Evolutionary conservation across 1,140 invertebrate genomes (phyloP).

Genomic region (Eupristina koningsbergeri): DNA sequence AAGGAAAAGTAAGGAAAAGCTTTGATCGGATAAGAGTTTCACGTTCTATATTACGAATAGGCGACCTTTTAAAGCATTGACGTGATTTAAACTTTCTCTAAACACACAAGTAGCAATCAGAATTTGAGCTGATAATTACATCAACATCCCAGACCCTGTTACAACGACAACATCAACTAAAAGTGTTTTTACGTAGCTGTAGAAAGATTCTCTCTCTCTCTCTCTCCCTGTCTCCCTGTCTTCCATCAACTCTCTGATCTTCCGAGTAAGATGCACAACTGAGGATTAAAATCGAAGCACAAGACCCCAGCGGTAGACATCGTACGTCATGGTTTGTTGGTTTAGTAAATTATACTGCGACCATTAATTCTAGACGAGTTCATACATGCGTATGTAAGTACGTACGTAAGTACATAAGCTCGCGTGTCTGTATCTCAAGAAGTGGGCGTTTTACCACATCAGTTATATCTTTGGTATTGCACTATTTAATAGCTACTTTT

Average conservation of each 20-base stretch:
- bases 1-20: neutral
- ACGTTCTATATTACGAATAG: neutral
- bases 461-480: conserved; percentile 60
- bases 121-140: too few species aligned
- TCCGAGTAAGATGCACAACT: neutral
- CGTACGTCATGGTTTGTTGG: conserved; percentile 69
- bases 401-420: neutral
- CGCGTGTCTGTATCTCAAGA: neutral
- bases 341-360: conserved; percentile 70
- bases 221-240: neutral
- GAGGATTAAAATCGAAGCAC: conserved; percentile 11
- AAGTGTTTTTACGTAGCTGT: neutral
- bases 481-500: neutral
- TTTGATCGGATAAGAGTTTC: neutral
- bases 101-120: neutral
- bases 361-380: conserved; percentile 65
- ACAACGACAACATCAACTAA: neutral
- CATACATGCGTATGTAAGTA: neutral
- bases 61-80: neutral
- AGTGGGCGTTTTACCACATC: conserved; percentile 68
- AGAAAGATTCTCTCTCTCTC: neutral
- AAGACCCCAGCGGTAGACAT: neutral
- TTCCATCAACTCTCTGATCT: neutral
- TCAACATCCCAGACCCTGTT: too few species aligned
- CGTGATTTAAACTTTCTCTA: neutral